A percentile compares a stretch with the other conserved stretches of the same genome.
Evolutionary conservation across 2,113 vertebrate genomes (phyloP).

Genomic region (cat (Felis catus)): DNA sequence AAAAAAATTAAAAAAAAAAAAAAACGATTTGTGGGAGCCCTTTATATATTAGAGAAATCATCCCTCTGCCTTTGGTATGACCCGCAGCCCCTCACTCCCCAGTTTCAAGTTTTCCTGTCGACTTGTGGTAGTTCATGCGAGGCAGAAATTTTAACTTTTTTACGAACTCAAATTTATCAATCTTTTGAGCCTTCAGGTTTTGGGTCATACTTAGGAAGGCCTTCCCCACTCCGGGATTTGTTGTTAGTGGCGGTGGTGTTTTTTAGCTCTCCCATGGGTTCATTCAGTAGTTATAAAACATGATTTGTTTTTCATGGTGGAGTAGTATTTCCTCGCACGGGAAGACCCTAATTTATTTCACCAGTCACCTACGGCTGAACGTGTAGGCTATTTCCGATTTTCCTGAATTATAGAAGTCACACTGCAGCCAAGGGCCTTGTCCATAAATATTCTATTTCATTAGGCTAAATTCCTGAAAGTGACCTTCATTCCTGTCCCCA

Average conservation of each 20-base stretch:
- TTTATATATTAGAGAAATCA: slow-evolving; percentile 1
- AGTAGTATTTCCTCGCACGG: background rate
- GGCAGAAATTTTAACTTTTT: background rate
- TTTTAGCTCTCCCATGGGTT: background rate
- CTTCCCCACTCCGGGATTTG: background rate
- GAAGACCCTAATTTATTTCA: background rate
- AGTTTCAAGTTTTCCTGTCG: background rate
- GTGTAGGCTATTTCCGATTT: slow-evolving; percentile 6
- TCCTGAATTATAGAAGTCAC: background rate
- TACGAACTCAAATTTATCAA: background rate
- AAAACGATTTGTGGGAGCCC: background rate
- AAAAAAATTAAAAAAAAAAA: too few species aligned
- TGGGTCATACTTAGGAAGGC: background rate
- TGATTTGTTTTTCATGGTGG: background rate
- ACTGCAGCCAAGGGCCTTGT: background rate
- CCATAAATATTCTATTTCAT: background rate
- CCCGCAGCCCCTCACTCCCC: too few species aligned
- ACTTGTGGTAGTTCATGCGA: background rate
- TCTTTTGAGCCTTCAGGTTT: slow-evolving; percentile 33
- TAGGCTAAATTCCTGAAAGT: background rate
- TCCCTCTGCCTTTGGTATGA: background rate
- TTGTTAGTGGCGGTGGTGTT: background rate
- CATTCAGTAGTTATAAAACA: background rate
- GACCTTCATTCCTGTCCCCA: background rate
- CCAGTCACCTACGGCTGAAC: background rate